A percentile compares a stretch with the other conserved stretches of the same genome.
Evolutionary conservation across 1,140 invertebrate species (phyloP).

Genomic region (Drosophila lacteicornis): DNA sequence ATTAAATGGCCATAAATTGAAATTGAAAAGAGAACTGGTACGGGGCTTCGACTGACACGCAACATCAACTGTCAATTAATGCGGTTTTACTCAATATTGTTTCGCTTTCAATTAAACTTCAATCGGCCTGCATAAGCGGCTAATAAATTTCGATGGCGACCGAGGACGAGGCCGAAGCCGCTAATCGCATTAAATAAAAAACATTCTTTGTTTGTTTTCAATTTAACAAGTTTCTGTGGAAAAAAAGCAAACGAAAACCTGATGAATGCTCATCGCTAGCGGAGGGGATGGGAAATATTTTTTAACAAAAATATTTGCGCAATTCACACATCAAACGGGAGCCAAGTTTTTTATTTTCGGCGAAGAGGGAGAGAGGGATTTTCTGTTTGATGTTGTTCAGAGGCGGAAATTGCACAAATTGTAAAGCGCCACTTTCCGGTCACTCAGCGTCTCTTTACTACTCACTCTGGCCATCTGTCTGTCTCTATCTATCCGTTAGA

Average conservation of each 20-base stretch:
- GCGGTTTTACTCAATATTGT: slow-evolving; percentile 26
- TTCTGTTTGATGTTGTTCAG: slow-evolving; percentile 75
- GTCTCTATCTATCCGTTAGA: slow-evolving; percentile 3
- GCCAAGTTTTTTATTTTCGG: slow-evolving; percentile 36
- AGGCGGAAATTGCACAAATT: slow-evolving; percentile 79
- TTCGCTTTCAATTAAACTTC: slow-evolving; percentile 56
- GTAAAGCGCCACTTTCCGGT: slow-evolving; percentile 78
- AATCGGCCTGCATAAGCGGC: slow-evolving; percentile 29
- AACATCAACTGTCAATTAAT: slow-evolving; percentile 57
- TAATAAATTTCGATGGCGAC: slow-evolving; percentile 45
- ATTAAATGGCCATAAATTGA: slow-evolving; percentile 49
- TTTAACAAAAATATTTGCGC: slow-evolving; percentile 66
- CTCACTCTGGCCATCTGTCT: neutral
- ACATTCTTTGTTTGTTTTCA: slow-evolving; percentile 60
- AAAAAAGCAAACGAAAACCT: slow-evolving; percentile 10
- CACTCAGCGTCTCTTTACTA: slow-evolving; percentile 37
- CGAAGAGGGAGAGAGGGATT: slow-evolving; percentile 25
- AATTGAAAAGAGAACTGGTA: slow-evolving; percentile 11
- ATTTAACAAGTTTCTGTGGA: slow-evolving; percentile 49
- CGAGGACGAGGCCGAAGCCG: slow-evolving; percentile 5
- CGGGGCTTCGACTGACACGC: slow-evolving; percentile 35
- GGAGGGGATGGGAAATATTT: slow-evolving; percentile 28
- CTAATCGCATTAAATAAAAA: slow-evolving; percentile 69
- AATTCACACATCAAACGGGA: slow-evolving; percentile 64
- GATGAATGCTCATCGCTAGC: slow-evolving; percentile 14